Percentiles rank a stretch among this genome's conserved stretches.
Conservation (phyloP, 2,888 invertebrate genomes). For the Listrodromus nycthemerus region DNA sequence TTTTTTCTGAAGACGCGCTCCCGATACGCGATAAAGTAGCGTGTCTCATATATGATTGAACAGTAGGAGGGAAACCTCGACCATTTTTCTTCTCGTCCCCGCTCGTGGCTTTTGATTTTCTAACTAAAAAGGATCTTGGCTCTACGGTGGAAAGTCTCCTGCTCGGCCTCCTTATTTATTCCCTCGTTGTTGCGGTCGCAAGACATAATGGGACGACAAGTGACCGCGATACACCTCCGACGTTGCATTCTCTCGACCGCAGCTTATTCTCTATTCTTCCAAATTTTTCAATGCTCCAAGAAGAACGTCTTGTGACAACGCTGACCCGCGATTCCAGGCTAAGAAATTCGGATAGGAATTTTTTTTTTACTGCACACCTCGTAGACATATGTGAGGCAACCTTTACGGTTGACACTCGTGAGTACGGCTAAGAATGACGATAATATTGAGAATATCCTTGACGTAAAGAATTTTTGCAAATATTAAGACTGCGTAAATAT, state of each 20-base stretch:
- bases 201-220: conserved; percentile 77
- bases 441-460: not conserved
- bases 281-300: conserved; percentile 20
- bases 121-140: conserved; percentile 42
- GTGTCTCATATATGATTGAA: conserved; percentile 76
- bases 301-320: conserved; percentile 34
- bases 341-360: conserved; percentile 32
- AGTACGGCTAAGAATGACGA: not conserved
- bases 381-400: conserved; percentile 36
- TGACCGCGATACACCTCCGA: conserved; percentile 74
- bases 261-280: conserved; percentile 46
- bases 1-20: conserved; percentile 67
- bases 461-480: too few relatives aligned
- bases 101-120: conserved; percentile 44
- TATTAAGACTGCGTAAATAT: not conserved
- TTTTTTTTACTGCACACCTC: conserved; percentile 17
- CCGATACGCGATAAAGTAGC: conserved; percentile 73
- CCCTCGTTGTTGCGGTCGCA: conserved; percentile 71
- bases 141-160: conserved; percentile 28
- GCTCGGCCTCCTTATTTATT: conserved; percentile 34
- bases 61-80: conserved; percentile 71
- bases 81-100: conserved; percentile 36
- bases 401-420: conserved; percentile 37
- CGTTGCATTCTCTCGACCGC: conserved; percentile 33
- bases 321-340: conserved; percentile 8